Conservation (phyloP, 2,888 invertebrate genomes). For the Pasiphila rectangulata region DNA sequence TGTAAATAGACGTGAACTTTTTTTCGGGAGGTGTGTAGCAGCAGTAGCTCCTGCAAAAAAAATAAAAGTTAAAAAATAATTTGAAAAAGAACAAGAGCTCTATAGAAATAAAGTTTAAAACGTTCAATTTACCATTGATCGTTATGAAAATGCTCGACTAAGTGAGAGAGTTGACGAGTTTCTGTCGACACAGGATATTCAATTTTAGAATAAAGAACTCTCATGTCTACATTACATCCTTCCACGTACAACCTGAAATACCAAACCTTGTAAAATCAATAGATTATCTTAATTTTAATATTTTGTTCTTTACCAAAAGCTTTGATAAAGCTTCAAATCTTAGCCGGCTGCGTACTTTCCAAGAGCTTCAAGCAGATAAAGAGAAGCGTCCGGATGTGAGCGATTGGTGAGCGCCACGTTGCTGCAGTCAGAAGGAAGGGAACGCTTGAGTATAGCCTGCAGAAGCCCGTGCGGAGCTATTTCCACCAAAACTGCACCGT, state of each 20-base stretch:
- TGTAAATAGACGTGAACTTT: slow-evolving; percentile 7
- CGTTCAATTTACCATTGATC: slow-evolving; percentile 78
- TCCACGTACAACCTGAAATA: slow-evolving; percentile 84
- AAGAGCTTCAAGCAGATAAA: slow-evolving; percentile 80
- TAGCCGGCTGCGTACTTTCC: slow-evolving; percentile 76
- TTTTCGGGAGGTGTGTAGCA: slow-evolving; percentile 7
- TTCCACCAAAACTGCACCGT: slow-evolving; percentile 90
- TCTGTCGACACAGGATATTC: slow-evolving; percentile 91
- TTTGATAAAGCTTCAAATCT: too few species aligned
- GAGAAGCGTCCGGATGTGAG: slow-evolving; percentile 81
- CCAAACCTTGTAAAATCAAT: background rate
- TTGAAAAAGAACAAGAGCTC: background rate
- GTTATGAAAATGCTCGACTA: slow-evolving; percentile 91
- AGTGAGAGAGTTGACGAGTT: slow-evolving; percentile 90
- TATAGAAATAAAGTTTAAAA: too few species aligned
- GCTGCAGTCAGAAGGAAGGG: slow-evolving; percentile 81
- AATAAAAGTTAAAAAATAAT: background rate
- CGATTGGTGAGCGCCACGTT: slow-evolving; percentile 88
- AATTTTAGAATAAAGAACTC: slow-evolving; percentile 86
- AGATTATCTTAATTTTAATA: too few species aligned
- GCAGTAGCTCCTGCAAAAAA: background rate
- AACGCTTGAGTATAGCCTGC: slow-evolving; percentile 91
- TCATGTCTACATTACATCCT: slow-evolving; percentile 82
- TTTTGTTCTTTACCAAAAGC: too few species aligned
- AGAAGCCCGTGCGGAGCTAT: slow-evolving; percentile 94